Base-by-base conservation (phyloP, 2,888 invertebrate genomes). In the Chaetogeoica ovagalla region DNA sequence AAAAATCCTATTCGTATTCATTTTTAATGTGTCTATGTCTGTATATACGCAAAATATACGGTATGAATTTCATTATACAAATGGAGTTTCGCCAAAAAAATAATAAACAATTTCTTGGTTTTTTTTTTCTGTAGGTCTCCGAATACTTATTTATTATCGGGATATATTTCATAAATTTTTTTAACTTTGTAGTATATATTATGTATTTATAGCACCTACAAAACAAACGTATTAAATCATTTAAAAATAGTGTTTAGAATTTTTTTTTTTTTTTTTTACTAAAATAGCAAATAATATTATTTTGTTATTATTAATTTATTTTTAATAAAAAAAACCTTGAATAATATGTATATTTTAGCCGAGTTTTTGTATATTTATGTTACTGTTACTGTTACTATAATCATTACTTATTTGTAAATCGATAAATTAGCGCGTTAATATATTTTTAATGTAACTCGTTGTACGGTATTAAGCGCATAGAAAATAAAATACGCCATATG, bases 51-150 rank as follows among this genome's bases (percentile, higher is more conserved):
- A 55, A 43, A 55, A 65, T 7, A 77, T 39, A n/a, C 59, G 17
- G 55, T 21, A 48, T 43, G 13, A 70, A 76, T 68, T 66, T 39
- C 55, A 8, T 60, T 39, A 57, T 39, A 17, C 19, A 60, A 59
- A 55, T 65, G 60, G 66, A 68, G 17, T 57, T 23, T 52, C 43
- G 77, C 73, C 60, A 68, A 21, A 43, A 60, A 68, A 48, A 30
- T 72, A 57, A 8, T 57, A 37, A 70, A 70, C 30, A 70, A 70
- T 30, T 37, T 70, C 57, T 55, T 57, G 17, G 48, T 43, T 8
- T 68, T 30, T 55, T 6, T 71, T 7, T 39, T 39, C n/a, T 39
- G 37, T 60, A 21, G 23, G 21, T 59, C 59, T 59, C 55, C 21
- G 39, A 60, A 71, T 71, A 60, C 59, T 23, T 71, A 71, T 60